Conservation (phyloP, 2,888 invertebrate species). For the Siphlonurus alternatus region DNA sequence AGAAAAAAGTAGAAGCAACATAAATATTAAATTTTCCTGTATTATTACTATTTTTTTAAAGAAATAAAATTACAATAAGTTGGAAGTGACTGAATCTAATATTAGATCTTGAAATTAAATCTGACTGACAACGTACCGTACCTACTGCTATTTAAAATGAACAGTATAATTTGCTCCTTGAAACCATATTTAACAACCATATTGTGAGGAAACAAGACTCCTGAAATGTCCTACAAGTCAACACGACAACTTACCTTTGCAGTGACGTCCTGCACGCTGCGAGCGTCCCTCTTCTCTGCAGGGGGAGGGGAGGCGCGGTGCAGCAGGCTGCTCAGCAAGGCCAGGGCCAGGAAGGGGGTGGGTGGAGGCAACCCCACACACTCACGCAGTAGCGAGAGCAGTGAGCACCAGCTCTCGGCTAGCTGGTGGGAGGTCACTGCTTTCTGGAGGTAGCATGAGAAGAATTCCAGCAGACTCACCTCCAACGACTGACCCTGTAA, state of each 20-base stretch:
- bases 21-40: no score
- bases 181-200: no score
- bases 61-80: no score
- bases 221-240: no score
- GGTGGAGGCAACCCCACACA: slow-evolving; percentile 52
- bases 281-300: slow-evolving; percentile 60
- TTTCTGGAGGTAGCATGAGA: slow-evolving; percentile 37
- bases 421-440: slow-evolving; percentile 50
- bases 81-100: no score
- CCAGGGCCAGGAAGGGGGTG: slow-evolving; percentile 60
- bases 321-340: slow-evolving; percentile 66
- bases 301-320: slow-evolving; percentile 55
- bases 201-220: no score
- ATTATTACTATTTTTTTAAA: no score
- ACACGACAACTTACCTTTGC: slow-evolving; percentile 41
- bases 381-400: slow-evolving; percentile 58
- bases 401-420: slow-evolving; percentile 59
- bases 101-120: no score
- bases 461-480: slow-evolving; percentile 65
- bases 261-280: slow-evolving; percentile 60
- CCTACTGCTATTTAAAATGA: no score
- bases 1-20: no score
- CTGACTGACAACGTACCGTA: no score
- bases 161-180: no score
- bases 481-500: slow-evolving; percentile 39